These are phyloP conservation scores for Chloebia gouldiae DNA, from an alignment of 2,113 vertebrate genomes.

Conservation along the genomic window DNA sequence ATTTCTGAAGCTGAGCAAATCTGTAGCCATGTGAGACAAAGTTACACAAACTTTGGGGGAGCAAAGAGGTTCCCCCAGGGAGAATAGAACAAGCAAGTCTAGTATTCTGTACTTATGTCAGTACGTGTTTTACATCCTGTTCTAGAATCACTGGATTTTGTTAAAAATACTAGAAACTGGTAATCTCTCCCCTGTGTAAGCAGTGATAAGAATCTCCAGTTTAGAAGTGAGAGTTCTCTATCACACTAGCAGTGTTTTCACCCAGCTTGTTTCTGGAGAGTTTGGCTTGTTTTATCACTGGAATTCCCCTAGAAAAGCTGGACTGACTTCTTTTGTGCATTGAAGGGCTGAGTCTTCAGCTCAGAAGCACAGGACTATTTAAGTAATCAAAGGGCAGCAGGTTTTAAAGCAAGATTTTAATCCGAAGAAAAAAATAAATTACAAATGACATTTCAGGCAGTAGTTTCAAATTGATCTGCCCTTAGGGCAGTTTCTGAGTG, in stretches of 20 bases:
- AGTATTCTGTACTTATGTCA: background rate
- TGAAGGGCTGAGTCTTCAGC: background rate
- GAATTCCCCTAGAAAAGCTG: background rate
- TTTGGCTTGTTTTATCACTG: background rate
- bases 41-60: rapidly evolving
- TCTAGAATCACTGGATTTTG: background rate
- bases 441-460: background rate
- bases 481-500: background rate
- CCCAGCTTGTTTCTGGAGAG: background rate
- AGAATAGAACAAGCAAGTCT: background rate
- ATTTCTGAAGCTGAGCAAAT: background rate
- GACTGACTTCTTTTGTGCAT: background rate
- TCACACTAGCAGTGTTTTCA: background rate
- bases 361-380: background rate
- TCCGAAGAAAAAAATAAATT: background rate
- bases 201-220: background rate
- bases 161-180: background rate
- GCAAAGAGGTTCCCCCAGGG: background rate
- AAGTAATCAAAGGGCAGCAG: background rate
- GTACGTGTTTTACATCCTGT: background rate
- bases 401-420: background rate
- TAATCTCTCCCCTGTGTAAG: background rate
- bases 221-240: background rate
- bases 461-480: background rate
- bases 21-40: rapidly evolving